Conservation (phyloP, 1,140 invertebrate species). For the Trachymyrmex cornetzi region DNA sequence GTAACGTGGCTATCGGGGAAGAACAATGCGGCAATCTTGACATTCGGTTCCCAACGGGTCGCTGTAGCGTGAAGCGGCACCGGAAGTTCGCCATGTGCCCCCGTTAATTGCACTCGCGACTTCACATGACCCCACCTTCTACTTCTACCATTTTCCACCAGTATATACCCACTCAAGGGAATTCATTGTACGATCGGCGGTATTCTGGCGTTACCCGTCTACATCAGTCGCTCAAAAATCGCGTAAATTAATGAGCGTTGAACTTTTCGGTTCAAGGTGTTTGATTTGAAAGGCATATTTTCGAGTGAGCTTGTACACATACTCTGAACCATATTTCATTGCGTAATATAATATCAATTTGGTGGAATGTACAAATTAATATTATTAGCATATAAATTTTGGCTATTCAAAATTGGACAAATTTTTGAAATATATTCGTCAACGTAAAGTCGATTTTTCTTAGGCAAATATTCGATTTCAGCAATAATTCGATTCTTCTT, state of each 20-base stretch:
- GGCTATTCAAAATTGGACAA: not conserved
- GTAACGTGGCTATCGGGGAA: conserved; percentile 77
- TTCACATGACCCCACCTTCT: conserved; percentile 76
- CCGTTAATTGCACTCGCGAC: conserved; percentile 84
- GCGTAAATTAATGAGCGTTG: not conserved
- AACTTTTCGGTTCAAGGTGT: not conserved
- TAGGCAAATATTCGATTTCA: not conserved
- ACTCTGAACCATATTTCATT: not conserved
- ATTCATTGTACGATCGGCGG: conserved; percentile 13
- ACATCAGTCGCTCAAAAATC: not conserved
- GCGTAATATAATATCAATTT: not conserved
- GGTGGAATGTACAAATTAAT: not conserved
- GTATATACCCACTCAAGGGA: not conserved
- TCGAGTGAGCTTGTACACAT: not conserved
- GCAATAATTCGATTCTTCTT: not conserved
- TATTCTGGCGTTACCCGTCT: not conserved
- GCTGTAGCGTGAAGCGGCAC: conserved; percentile 83
- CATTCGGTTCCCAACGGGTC: conserved; percentile 83
- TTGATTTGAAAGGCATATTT: not conserved
- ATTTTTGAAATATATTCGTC: not conserved
- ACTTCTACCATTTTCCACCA: conserved; percentile 32
- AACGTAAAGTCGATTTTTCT: not conserved
- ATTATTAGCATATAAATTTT: not conserved
- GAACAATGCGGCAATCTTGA: conserved; percentile 84
- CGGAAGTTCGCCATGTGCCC: conserved; percentile 85